Evolutionary conservation across 2,888 invertebrate species (phyloP), one percentile per base, ranked within the genome.

Genomic region (Stenodema calcarata): DNA sequence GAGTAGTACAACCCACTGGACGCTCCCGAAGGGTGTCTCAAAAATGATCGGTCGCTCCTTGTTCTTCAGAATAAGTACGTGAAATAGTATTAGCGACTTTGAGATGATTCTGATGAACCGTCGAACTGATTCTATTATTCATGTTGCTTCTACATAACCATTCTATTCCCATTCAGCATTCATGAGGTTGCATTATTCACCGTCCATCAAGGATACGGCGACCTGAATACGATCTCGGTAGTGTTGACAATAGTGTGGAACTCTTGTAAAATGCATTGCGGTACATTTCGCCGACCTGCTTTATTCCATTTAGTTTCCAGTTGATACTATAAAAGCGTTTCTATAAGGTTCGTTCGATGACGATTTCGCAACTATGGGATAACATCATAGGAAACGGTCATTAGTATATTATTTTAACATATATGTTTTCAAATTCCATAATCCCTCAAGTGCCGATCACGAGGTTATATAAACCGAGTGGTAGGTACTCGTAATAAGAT

Each of bases 201-300:
- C 41, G 73, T 73, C 73, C 73, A 73, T 73, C 73, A 62, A 62
- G 62, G 62, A 62, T 62, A 62, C 62, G 62, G 23, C 7, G 0
- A 62, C 23, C 18, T 62, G 62, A 23, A 62, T 62, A 62, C 62
- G 62, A 62, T 62, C 27, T 23, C 23, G 27, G 18, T 18, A 41
- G 41, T 73, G 73, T 73, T 73, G 73, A 73, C 73, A 73, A 73
- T 73, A 73, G 30, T 18, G 73, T 35, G 73, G 28, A 14, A 73
- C 73, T 73, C 73, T 30, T 73, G 73, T 73, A 73, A 73, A 73
- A 73, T 73, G 73, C 73, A 73, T 73, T 35, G 18, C 73, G 35
- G 30, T 6, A 62, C 62, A 27, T 62, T 62, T 23, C 62, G 23
- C 62, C 27, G 62, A 62, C 62, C 62, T 62, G 62, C 23, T 62